Percentiles rank a stretch among this genome's conserved stretches.
Evolutionary conservation across 2,113 vertebrate species (phyloP).

Genomic region (Delphinapterus leucas): DNA sequence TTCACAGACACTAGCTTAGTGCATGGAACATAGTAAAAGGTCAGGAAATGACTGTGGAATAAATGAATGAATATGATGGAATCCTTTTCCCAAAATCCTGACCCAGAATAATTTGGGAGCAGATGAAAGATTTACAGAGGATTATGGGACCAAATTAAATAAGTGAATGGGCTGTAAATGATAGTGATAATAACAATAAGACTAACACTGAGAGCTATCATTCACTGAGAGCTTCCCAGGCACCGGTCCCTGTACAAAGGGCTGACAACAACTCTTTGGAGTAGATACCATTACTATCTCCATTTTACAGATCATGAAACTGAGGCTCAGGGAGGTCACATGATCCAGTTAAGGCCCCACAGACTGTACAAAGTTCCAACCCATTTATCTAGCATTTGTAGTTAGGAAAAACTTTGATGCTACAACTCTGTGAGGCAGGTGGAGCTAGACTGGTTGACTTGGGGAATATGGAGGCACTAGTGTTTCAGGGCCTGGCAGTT

Average conservation of each 20-base stretch:
- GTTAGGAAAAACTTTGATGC: neutral
- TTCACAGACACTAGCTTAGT: neutral
- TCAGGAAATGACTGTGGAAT: neutral
- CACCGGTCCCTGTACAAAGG: neutral
- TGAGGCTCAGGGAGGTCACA: neutral
- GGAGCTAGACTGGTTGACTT: neutral
- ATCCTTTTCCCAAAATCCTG: neutral
- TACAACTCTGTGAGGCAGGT: neutral
- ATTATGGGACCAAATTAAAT: neutral
- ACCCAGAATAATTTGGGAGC: neutral
- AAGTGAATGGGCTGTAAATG: neutral
- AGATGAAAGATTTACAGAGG: neutral
- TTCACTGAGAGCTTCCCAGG: neutral
- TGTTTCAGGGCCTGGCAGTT: neutral
- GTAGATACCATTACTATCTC: neutral
- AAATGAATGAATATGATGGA: neutral
- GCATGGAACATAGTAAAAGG: neutral
- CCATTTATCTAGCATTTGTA: neutral
- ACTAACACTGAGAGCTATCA: neutral
- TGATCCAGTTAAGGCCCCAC: neutral
- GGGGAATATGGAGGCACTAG: neutral
- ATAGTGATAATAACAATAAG: neutral
- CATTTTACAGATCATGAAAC: neutral
- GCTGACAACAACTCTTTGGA: neutral
- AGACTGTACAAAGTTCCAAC: neutral